Evolutionary conservation across 2,888 invertebrate species (phyloP), one percentile per base, ranked within the genome.

Genomic region (Leucozona laternaria): DNA sequence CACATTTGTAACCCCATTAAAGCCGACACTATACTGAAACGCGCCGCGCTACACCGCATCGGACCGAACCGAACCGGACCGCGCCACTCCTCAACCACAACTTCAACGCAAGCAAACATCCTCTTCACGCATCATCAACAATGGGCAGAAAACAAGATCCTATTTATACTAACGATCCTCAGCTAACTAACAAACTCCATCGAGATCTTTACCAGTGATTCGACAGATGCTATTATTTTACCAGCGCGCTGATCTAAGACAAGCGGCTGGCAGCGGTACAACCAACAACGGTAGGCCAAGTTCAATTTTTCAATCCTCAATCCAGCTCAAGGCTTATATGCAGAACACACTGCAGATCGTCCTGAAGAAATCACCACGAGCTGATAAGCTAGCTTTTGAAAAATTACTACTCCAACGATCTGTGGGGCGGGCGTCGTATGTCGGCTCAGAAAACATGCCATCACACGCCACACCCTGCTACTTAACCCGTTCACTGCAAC

Each of bases 1-100:
- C 81, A 82, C 78, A 86, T 78, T 86, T 86, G 86, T 78, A 75
- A 71, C 78, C 78, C 78, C 75, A 86, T 86, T 82, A 86, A 86
- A 71, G 62, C 58, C 70, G 70, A 73, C 76, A 84, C 77, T 53
- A n/a, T 53, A 22, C 25, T 43, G 68, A 17, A 28, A 66, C 20
- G 53, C 5, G 37, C 25, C 50, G 25, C 55, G 48, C 22, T 22
- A n/a, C 25, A n/a, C n/a, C n/a, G n/a, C n/a, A n/a, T n/a, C n/a
- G n/a, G n/a, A 22, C 25, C 34, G 68, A 17, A 28, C 48, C 20
- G 53, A 1, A 25, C 25, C 50, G 25, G 31, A 45, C 45, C 45
- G 45, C 17, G 11, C 31, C 57, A 25, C 53, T 28, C 57, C 57
- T 57, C 75, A n/a, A n/a, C n/a, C n/a, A n/a, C n/a, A n/a, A n/a